A percentile compares a stretch with the other conserved stretches of the same genome.
Conservation (phyloP, 2,113 vertebrate species). For the Grammomys dolichurus region DNA sequence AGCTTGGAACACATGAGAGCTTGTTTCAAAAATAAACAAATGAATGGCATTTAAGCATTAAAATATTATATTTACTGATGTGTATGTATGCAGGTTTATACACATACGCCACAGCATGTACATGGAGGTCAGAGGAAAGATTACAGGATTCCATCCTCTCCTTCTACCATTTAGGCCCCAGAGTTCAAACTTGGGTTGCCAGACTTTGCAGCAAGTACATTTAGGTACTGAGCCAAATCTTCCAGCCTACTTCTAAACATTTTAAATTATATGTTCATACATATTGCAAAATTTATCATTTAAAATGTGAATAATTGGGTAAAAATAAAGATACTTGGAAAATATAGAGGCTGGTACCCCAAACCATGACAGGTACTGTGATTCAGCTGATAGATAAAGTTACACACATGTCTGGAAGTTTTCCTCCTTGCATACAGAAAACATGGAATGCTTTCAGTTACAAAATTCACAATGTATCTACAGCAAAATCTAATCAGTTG, state of each 20-base stretch:
- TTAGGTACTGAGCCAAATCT: background rate
- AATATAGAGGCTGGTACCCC: background rate
- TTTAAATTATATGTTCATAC: conserved; percentile 13
- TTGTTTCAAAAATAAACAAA: background rate
- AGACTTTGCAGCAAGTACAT: background rate
- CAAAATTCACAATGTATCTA: background rate
- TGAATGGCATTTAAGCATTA: background rate
- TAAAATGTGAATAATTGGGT: conserved; percentile 31
- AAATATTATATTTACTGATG: background rate
- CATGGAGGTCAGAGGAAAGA: background rate
- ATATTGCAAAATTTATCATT: conserved; percentile 35
- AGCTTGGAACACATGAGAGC: background rate
- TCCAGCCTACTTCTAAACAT: background rate
- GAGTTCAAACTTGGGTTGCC: background rate
- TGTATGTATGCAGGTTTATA: too few species aligned
- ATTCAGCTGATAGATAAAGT: background rate
- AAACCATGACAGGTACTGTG: background rate
- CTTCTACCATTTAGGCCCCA: background rate
- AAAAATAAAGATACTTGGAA: conserved; percentile 50
- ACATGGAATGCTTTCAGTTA: background rate
- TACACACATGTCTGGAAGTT: background rate
- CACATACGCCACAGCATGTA: background rate
- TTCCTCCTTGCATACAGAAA: background rate
- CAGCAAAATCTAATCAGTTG: conserved; percentile 29
- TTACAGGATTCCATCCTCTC: background rate